These are phyloP conservation scores for Oryzias woworae DNA, from an alignment of 2,113 vertebrate genomes.

Conservation along the genomic window DNA sequence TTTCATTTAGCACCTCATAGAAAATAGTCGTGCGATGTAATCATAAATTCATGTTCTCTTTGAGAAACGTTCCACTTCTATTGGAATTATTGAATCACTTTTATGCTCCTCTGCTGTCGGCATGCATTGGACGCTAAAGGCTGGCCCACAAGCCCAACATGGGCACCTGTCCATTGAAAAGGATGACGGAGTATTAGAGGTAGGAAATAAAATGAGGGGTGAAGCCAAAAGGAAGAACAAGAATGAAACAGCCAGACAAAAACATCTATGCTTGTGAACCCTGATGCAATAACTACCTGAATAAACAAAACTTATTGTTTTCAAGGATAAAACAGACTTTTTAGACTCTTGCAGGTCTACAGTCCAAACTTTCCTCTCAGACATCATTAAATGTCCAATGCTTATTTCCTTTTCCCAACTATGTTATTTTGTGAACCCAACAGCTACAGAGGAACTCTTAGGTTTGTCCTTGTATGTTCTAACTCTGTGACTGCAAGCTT, in stretches of 20 bases:
- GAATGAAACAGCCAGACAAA: not conserved
- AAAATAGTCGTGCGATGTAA: too few species aligned
- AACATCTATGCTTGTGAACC: not conserved
- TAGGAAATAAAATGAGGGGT: too few species aligned
- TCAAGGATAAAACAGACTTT: not conserved
- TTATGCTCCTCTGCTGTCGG: too few species aligned
- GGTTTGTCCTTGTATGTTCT: not conserved
- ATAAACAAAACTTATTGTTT: not conserved
- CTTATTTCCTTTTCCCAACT: not conserved
- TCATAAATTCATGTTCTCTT: too few species aligned
- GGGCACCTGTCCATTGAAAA: not conserved
- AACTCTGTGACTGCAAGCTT: not conserved
- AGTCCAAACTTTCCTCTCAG: not conserved
- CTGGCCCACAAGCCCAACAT: too few species aligned
- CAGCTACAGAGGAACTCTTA: not conserved
- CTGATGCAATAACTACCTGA: not conserved
- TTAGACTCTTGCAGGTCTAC: not conserved
- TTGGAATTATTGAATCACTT: too few species aligned
- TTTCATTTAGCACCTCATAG: too few species aligned
- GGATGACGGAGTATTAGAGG: not conserved
- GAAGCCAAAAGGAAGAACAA: too few species aligned
- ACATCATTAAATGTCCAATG: not conserved
- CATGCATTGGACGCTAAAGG: too few species aligned
- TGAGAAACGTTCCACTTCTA: too few species aligned
- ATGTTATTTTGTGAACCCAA: not conserved